phyloP scores from a whole-genome alignment of 1,140 invertebrate species.

The Diplogasteroides magnus region DNA sequence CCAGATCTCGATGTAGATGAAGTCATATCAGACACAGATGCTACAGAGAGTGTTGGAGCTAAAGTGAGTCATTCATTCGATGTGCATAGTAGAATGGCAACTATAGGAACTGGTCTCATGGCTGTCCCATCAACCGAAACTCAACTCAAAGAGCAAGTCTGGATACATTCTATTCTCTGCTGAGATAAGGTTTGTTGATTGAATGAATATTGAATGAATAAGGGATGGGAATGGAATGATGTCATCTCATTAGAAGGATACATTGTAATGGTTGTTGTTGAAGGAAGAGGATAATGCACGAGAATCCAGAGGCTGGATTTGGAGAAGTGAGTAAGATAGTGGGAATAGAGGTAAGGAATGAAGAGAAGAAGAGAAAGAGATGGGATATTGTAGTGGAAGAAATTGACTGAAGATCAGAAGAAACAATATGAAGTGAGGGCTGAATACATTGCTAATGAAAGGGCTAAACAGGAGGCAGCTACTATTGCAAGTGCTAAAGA shows the following conservation, averaged over 20 bases:
- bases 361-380: neutral
- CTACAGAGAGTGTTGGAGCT: no score
- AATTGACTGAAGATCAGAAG: slow-evolving; percentile 76
- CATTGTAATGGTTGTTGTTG: no score
- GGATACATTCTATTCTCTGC: slow-evolving; percentile 97
- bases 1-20: no score
- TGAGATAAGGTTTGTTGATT: slow-evolving; percentile 69
- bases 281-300: slow-evolving; percentile 74
- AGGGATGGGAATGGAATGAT: no score
- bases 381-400: slow-evolving; percentile 78
- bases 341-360: slow-evolving; percentile 68
- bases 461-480: slow-evolving; percentile 41
- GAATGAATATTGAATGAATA: no score
- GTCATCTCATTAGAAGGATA: no score
- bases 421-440: slow-evolving; percentile 87
- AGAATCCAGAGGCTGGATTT: slow-evolving; percentile 88
- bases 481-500: slow-evolving; percentile 32
- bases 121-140: slow-evolving; percentile 47
- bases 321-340: slow-evolving; percentile 95
- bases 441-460: slow-evolving; percentile 68
- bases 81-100: no score
- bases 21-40: no score
- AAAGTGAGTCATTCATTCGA: no score
- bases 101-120: slow-evolving; percentile 45
- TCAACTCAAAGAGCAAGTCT: slow-evolving; percentile 67